A percentile compares a stretch with the other conserved stretches of the same genome.
Evolutionary conservation across 1,140 invertebrate species (phyloP).

Genomic region (Lordiphosa clarofinis): DNA sequence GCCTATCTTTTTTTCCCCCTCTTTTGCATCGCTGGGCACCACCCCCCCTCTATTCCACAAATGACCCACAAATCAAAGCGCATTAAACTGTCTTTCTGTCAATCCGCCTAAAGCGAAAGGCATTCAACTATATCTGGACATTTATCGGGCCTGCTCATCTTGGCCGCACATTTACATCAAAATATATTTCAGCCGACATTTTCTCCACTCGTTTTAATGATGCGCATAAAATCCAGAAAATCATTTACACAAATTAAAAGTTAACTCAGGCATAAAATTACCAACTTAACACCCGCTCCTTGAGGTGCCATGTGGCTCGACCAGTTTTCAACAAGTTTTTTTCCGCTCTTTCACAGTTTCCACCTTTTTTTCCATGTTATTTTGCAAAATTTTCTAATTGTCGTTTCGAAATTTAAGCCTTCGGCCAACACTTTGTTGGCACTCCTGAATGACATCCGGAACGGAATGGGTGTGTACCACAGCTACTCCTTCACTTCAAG

Average conservation of each 20-base stretch:
- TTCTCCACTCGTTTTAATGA: conserved; percentile 55
- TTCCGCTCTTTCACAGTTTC: conserved; percentile 51
- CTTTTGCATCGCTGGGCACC: conserved; percentile 1
- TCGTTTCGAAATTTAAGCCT: conserved; percentile 72
- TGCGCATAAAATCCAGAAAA: conserved; percentile 71
- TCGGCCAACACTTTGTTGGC: too few relatives aligned
- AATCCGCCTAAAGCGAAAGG: conserved; percentile 45
- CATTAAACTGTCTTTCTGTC: conserved; percentile 65
- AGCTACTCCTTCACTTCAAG: conserved; percentile 6
- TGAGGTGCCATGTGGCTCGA: conserved; percentile 14
- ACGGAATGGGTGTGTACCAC: conserved; percentile 23
- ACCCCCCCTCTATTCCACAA: neutral
- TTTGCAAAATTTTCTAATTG: conserved; percentile 75
- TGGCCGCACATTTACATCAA: conserved; percentile 46
- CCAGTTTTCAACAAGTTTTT: conserved; percentile 16
- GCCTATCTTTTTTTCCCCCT: conserved; percentile 26
- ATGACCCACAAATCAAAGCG: conserved; percentile 67
- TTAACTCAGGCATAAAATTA: conserved; percentile 79
- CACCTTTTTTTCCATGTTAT: conserved; percentile 53
- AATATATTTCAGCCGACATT: conserved; percentile 20
- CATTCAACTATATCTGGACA: conserved; percentile 37
- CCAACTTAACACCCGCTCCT: conserved; percentile 76
- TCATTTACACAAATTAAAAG: conserved; percentile 77
- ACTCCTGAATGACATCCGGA: conserved; percentile 48
- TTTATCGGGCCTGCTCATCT: conserved; percentile 26